A percentile compares a stretch with the other conserved stretches of the same genome.
Conservation (phyloP, 2,888 invertebrate genomes). For the Allophyes oxyacanthae region DNA sequence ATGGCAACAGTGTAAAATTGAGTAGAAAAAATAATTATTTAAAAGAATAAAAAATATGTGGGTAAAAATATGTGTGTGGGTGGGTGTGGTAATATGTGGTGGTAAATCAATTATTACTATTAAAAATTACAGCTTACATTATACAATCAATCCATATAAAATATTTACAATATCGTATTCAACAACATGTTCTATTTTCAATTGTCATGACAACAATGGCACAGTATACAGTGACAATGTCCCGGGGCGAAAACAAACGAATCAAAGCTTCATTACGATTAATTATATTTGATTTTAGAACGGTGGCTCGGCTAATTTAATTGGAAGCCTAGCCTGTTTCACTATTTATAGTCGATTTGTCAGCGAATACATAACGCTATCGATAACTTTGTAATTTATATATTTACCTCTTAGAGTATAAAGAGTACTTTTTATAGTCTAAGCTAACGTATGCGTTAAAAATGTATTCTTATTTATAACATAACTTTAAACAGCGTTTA, state of each 20-base stretch:
- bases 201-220: constrained; percentile 12
- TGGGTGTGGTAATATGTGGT: too few species aligned
- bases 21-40: too few species aligned
- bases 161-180: background rate
- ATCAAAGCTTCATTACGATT: constrained; percentile 37
- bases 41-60: too few species aligned
- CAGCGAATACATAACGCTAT: constrained; percentile 6
- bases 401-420: too few species aligned
- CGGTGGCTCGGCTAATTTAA: constrained; percentile 21
- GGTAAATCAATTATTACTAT: too few species aligned
- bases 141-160: background rate
- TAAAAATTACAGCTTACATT: too few species aligned
- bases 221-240: too few species aligned
- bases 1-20: too few species aligned
- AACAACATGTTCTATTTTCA: constrained; percentile 9
- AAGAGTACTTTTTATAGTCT: too few species aligned
- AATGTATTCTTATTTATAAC: background rate
- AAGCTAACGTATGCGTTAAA: too few species aligned
- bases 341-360: constrained; percentile 32
- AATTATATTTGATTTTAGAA: constrained; percentile 42
- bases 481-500: too few species aligned
- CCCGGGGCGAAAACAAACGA: constrained; percentile 20
- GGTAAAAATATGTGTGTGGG: too few species aligned
- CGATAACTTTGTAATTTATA: background rate
- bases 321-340: constrained; percentile 27